phyloP scores from a whole-genome alignment of 1,140 invertebrate species.

The Lasioglossum baleicum region DNA sequence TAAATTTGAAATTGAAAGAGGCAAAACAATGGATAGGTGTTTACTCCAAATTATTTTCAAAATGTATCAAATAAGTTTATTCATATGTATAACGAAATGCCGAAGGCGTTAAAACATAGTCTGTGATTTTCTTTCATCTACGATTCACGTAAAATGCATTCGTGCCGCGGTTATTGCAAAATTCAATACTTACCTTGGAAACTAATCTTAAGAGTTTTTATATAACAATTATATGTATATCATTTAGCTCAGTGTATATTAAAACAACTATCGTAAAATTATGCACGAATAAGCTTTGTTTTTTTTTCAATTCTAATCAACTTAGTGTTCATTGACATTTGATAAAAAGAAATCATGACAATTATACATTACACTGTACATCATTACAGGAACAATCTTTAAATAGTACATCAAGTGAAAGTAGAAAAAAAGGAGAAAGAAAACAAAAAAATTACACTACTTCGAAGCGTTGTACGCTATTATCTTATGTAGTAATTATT shows the following conservation, averaged over 20 bases:
- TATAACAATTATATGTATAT: constrained; percentile 56
- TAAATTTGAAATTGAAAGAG: constrained; percentile 5
- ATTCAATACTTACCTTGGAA: constrained; percentile 59
- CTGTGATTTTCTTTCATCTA: constrained; percentile 23
- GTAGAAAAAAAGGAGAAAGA: constrained; percentile 51
- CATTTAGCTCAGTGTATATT: constrained; percentile 52
- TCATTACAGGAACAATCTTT: constrained; percentile 64
- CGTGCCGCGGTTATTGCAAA: constrained; percentile 38
- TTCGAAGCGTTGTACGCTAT: constrained; percentile 52
- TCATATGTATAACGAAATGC: constrained; percentile 51
- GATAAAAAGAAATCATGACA: constrained; percentile 53
- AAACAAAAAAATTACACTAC: constrained; percentile 43
- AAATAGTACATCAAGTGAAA: constrained; percentile 64
- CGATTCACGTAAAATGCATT: constrained; percentile 23
- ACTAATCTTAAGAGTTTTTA: constrained; percentile 46
- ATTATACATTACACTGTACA: constrained; percentile 65
- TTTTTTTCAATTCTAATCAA: constrained; percentile 51
- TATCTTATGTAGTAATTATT: constrained; percentile 52
- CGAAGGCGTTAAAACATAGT: constrained; percentile 30
- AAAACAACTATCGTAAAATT: constrained; percentile 59
- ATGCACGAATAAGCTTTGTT: constrained; percentile 55
- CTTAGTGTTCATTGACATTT: constrained; percentile 53
- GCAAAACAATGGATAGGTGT: constrained; percentile 27
- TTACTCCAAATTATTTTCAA: constrained; percentile 42
- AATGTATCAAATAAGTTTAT: constrained; percentile 62